Evolutionary conservation across 2,888 invertebrate genomes (phyloP).

Genomic region (Pasiphila rectangulata): DNA sequence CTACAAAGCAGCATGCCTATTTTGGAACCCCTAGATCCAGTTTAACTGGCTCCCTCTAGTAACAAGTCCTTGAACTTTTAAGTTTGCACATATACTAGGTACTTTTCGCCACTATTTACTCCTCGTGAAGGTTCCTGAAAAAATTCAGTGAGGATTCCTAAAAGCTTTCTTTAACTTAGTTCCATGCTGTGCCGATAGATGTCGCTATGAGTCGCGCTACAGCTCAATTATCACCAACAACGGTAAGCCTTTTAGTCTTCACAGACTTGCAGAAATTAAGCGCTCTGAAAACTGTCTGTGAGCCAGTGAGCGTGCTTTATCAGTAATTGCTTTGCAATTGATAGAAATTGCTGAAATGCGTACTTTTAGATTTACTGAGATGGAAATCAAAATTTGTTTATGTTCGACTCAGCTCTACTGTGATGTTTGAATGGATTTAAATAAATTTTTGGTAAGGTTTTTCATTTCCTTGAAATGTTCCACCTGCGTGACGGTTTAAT

Average conservation of each 20-base stretch:
- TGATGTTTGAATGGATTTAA: no score
- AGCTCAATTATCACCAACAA: not conserved
- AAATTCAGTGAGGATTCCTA: not conserved
- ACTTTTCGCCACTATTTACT: not conserved
- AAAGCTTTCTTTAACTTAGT: slow-evolving; percentile 8
- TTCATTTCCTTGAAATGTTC: no score
- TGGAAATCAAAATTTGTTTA: no score
- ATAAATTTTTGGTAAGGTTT: no score
- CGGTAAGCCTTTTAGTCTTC: not conserved
- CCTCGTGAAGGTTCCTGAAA: not conserved
- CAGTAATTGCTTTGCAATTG: not conserved
- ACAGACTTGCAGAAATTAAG: not conserved
- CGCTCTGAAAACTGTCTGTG: not conserved
- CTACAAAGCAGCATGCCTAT: no score
- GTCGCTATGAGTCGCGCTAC: slow-evolving; percentile 12
- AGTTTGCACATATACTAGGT: no score
- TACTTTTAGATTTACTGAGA: no score
- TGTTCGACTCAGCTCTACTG: no score
- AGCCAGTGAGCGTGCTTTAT: not conserved
- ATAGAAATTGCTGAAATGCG: not conserved
- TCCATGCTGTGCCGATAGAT: slow-evolving; percentile 13
- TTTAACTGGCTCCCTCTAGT: no score
- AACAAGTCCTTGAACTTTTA: no score
- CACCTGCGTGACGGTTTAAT: no score
- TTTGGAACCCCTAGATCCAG: no score